Base-by-base conservation (phyloP, 2,888 invertebrate species). In the Isotomurus palustris region DNA sequence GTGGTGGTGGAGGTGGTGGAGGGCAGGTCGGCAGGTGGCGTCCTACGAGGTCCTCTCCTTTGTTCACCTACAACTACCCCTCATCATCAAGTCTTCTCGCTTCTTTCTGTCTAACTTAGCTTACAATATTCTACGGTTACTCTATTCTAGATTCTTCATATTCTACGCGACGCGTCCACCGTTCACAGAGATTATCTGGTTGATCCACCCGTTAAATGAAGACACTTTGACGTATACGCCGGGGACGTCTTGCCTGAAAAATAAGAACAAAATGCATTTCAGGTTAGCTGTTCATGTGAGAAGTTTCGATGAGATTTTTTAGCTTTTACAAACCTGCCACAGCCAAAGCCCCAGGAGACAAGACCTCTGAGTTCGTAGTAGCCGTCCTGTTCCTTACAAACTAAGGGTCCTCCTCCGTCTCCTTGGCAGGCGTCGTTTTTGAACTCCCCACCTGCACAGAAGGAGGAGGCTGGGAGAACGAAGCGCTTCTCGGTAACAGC, bases 161-260 rank as follows among this genome's bases (percentile, higher is more conserved):
- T n/a, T n/a, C n/a, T n/a, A n/a, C n/a, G n/a, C n/a, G n/a, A n/a
- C n/a, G n/a, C n/a, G n/a, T n/a, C n/a, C n/a, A 78, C 91, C 91
- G 78, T 93, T 93, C 71, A 92, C 92, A 74, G 91, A 91, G 74
- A 93, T 93, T 71, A 93, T 93, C 81, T 93, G 92, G 80, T 92
- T 92, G 74, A 95, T 94, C 95, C 95, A 95, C 66, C 92, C 91
- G 72, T 93, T 91, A 78, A 93, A 95, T 41, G 91, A 85, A 3
- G 93, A 91, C 10, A 95, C 93, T 79, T 93, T 91, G 27, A 94
- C 93, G 76, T 95, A 95, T 62, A 95, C 94, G n/a, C 93, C 95
- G 28, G 56, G 54, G 6, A 60, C 54, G 36, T 54, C 51, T 24
- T 43, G 21, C 25, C 43, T 43, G 21, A 32, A 32, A 32, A 22